phyloP scores from a whole-genome alignment of 2,888 invertebrate genomes.

The Artemia sinica region DNA sequence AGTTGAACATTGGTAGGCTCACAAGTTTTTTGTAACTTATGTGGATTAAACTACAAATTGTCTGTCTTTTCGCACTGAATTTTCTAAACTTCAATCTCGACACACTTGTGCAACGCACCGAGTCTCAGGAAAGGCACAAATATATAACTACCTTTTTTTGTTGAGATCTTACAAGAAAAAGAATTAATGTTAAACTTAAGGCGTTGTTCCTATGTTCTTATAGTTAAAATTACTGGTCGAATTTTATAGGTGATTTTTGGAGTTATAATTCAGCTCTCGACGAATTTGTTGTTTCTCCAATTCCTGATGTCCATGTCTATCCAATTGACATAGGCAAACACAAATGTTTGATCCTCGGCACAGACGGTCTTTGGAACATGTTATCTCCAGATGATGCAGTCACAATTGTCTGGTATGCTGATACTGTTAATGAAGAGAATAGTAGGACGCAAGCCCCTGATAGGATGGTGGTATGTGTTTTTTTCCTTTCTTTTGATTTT shows the following conservation, averaged over 20 bases:
- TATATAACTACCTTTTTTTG: too few species aligned
- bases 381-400: slow-evolving; percentile 66
- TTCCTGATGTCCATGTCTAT: slow-evolving; percentile 79
- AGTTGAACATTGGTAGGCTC: too few species aligned
- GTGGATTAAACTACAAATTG: too few species aligned
- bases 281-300: slow-evolving; percentile 91
- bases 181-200: too few species aligned
- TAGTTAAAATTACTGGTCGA: too few species aligned
- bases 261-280: slow-evolving; percentile 79
- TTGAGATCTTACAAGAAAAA: too few species aligned
- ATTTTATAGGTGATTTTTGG: slow-evolving; percentile 66
- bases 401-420: slow-evolving; percentile 60
- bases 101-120: too few species aligned
- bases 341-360: slow-evolving; percentile 79
- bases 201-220: too few species aligned
- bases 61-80: too few species aligned
- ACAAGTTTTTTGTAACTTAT: too few species aligned
- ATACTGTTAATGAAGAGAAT: slow-evolving; percentile 49
- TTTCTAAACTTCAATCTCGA: too few species aligned
- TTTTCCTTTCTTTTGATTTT: neutral
- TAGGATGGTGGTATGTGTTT: slow-evolving; percentile 10
- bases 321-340: slow-evolving; percentile 54
- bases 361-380: slow-evolving; percentile 95
- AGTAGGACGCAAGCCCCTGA: slow-evolving; percentile 24
- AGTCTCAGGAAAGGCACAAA: too few species aligned